Conservation (phyloP, 2,888 invertebrate species). For the Morinoia aosen region DNA sequence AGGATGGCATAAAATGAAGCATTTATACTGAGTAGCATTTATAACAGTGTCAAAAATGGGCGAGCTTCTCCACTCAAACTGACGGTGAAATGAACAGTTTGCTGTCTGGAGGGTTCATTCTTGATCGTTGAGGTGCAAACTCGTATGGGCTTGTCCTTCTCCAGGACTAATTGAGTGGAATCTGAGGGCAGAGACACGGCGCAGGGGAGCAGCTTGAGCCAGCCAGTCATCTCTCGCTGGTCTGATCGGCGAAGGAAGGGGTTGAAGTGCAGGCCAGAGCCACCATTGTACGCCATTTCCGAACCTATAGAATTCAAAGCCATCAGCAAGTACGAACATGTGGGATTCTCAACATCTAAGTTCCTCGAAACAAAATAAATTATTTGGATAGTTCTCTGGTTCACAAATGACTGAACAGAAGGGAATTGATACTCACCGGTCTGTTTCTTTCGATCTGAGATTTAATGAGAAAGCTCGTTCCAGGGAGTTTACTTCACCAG, state of each 20-base stretch:
- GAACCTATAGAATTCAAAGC: slow-evolving; percentile 75
- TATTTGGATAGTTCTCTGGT: not conserved
- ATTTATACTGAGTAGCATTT: not conserved
- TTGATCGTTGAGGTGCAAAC: slow-evolving; percentile 77
- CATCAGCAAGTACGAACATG: slow-evolving; percentile 64
- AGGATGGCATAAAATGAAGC: too few species aligned
- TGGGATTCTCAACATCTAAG: slow-evolving; percentile 60
- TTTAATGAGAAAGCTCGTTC: too few species aligned
- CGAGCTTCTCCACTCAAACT: not conserved
- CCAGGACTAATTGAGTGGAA: slow-evolving; percentile 77
- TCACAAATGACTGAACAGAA: not conserved
- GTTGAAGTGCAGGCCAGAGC: slow-evolving; percentile 92
- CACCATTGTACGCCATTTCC: slow-evolving; percentile 84
- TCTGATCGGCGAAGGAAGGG: slow-evolving; percentile 86
- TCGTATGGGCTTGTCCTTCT: slow-evolving; percentile 84
- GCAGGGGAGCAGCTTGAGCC: slow-evolving; percentile 81
- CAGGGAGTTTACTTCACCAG: not conserved
- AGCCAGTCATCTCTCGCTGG: slow-evolving; percentile 92
- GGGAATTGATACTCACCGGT: not conserved
- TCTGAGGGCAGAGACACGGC: slow-evolving; percentile 82
- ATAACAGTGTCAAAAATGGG: not conserved
- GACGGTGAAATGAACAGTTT: slow-evolving; percentile 32
- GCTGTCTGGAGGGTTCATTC: not conserved
- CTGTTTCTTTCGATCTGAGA: too few species aligned
- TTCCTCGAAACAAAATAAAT: not conserved